A percentile compares a stretch with the other conserved stretches of the same genome.
Evolutionary conservation across 2,797 vertebrate species (phyloP).

Genomic region (Rhadinocentrus ornatus): DNA sequence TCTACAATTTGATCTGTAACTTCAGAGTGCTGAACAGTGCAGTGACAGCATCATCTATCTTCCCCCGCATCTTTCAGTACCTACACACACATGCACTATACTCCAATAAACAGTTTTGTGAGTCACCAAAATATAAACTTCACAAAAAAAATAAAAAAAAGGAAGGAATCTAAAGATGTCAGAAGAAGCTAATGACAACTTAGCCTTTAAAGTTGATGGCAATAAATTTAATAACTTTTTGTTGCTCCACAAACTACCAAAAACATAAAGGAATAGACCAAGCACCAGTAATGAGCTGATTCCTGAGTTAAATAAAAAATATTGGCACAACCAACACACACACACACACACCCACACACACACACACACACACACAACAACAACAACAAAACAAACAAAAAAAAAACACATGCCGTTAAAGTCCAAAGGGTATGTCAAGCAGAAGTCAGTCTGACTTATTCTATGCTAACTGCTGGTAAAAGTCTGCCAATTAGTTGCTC

Average conservation of each 20-base stretch:
- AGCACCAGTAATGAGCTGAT: not conserved
- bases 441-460: not conserved
- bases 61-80: slow-evolving; percentile 40
- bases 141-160: slow-evolving; percentile 6
- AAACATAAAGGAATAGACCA: not conserved
- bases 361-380: too few species aligned
- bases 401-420: not conserved
- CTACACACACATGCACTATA: slow-evolving; percentile 22
- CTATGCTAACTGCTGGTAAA: not conserved
- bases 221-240: not conserved
- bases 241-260: not conserved
- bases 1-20: slow-evolving; percentile 58
- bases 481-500: not conserved
- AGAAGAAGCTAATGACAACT: not conserved
- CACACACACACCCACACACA: too few species aligned
- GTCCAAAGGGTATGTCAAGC: too few species aligned
- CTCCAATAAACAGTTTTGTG: slow-evolving; percentile 40
- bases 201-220: not conserved
- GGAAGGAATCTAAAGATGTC: slow-evolving; percentile 19
- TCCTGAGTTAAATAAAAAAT: not conserved
- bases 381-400: not conserved
- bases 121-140: slow-evolving; percentile 42
- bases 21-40: slow-evolving; percentile 40
- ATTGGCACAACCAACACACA: not conserved
- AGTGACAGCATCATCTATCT: slow-evolving; percentile 69